These are phyloP conservation scores for Agrochola lota DNA, from an alignment of 2,888 invertebrate genomes.

Conservation along the genomic window DNA sequence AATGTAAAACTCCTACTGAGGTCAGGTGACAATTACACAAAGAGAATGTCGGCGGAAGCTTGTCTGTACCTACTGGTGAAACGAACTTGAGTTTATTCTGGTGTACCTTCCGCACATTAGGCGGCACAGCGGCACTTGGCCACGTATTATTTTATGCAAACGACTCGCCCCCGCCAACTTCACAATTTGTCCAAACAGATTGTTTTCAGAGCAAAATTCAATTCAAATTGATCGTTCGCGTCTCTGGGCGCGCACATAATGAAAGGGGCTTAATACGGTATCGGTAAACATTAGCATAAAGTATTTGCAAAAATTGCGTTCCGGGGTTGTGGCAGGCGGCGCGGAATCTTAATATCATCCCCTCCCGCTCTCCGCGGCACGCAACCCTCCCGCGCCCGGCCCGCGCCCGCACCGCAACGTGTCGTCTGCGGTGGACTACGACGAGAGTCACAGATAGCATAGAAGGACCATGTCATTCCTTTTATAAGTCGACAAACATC, in stretches of 20 bases:
- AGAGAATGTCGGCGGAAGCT: not conserved
- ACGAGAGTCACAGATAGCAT: not conserved
- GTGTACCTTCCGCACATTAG: not conserved
- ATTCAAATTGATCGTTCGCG: constrained; percentile 78
- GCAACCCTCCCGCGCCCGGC: not conserved
- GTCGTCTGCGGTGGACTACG: constrained; percentile 12
- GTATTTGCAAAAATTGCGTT: constrained; percentile 83
- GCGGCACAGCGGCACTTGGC: constrained; percentile 3
- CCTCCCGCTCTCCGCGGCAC: constrained; percentile 51
- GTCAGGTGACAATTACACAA: not conserved
- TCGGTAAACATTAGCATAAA: constrained; percentile 85
- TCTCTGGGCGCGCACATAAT: constrained; percentile 72
- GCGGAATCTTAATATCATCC: constrained; percentile 79
- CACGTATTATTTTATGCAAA: constrained; percentile 79
- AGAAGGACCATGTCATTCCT: constrained; percentile 15
- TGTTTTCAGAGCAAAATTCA: constrained; percentile 82
- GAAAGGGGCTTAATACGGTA: constrained; percentile 80
- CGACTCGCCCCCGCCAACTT: constrained; percentile 73
- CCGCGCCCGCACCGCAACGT: constrained; percentile 19
- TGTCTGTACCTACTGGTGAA: not conserved
- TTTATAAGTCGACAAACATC: not conserved
- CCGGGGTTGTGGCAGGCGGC: constrained; percentile 70
- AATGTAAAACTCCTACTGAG: not conserved
- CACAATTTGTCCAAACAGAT: constrained; percentile 84
- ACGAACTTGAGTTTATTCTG: not conserved